Evolutionary conservation across 2,888 invertebrate genomes (phyloP).

Genomic region (Nephrocerus scutellatus): DNA sequence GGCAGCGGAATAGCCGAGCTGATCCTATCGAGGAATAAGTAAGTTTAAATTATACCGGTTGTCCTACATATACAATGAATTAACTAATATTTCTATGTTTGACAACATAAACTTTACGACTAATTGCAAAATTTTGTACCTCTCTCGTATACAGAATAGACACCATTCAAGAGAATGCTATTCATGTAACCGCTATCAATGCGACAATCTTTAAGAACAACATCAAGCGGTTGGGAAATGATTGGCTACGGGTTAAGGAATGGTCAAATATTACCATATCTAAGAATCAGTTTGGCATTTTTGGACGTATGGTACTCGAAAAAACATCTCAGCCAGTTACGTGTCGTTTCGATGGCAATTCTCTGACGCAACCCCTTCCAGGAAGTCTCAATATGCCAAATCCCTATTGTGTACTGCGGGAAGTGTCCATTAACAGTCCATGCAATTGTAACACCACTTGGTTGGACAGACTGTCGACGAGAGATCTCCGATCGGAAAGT

Average conservation of each 20-base stretch:
- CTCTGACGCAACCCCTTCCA: slow-evolving; percentile 32
- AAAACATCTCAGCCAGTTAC: slow-evolving; percentile 26
- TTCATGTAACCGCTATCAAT: slow-evolving; percentile 36
- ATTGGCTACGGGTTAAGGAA: slow-evolving; percentile 41
- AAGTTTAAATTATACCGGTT: no score
- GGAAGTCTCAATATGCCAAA: slow-evolving; percentile 40
- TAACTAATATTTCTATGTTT: no score
- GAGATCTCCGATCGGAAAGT: slow-evolving; percentile 39
- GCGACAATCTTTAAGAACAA: slow-evolving; percentile 37
- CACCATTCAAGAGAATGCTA: slow-evolving; percentile 38
- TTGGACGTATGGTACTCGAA: slow-evolving; percentile 34
- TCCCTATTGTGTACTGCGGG: slow-evolving; percentile 35
- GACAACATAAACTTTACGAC: no score
- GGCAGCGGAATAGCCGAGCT: slow-evolving; percentile 43
- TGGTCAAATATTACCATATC: slow-evolving; percentile 36
- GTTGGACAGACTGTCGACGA: slow-evolving; percentile 33
- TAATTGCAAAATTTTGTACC: no score
- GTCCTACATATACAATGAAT: no score
- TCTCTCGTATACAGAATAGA: slow-evolving; percentile 41
- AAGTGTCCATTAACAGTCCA: slow-evolving; percentile 32
- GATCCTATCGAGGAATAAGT: slow-evolving; percentile 39
- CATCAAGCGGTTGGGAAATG: slow-evolving; percentile 31
- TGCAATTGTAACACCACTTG: slow-evolving; percentile 40
- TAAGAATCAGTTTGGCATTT: slow-evolving; percentile 38
- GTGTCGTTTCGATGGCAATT: slow-evolving; percentile 42